Conservation (phyloP, 1,140 invertebrate species). For the Vanessa atalanta region DNA sequence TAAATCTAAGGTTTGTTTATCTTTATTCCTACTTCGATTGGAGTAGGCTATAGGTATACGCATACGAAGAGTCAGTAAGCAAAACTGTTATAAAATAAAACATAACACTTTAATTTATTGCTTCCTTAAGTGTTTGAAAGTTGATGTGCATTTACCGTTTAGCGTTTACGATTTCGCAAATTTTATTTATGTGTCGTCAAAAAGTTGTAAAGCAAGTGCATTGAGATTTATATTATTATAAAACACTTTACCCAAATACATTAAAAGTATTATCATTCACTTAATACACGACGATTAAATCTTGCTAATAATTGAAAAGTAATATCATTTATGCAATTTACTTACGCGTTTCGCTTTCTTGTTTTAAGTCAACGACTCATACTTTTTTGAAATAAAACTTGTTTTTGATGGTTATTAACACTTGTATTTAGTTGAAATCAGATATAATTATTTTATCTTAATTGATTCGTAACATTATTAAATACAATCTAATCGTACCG, state of each 20-base stretch:
- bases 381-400: no score
- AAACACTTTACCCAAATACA: conserved; percentile 8
- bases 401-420: no score
- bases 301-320: neutral
- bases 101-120: neutral
- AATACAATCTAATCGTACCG: no score
- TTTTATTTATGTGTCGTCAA: conserved; percentile 3
- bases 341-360: no score
- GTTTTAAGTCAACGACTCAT: no score
- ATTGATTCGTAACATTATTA: no score
- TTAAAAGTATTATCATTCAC: neutral
- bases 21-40: no score
- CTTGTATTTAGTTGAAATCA: no score
- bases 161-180: conserved; percentile 3
- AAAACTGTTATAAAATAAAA: neutral
- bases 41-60: no score
- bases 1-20: no score
- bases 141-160: conserved; percentile 2
- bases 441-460: no score
- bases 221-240: conserved; percentile 1
- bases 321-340: neutral
- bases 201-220: conserved; percentile 5
- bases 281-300: neutral
- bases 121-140: conserved; percentile 11
- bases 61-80: neutral